A percentile compares a stretch with the other conserved stretches of the same genome.
Conservation (phyloP, 2,888 invertebrate species). For the Elmis aenea region DNA sequence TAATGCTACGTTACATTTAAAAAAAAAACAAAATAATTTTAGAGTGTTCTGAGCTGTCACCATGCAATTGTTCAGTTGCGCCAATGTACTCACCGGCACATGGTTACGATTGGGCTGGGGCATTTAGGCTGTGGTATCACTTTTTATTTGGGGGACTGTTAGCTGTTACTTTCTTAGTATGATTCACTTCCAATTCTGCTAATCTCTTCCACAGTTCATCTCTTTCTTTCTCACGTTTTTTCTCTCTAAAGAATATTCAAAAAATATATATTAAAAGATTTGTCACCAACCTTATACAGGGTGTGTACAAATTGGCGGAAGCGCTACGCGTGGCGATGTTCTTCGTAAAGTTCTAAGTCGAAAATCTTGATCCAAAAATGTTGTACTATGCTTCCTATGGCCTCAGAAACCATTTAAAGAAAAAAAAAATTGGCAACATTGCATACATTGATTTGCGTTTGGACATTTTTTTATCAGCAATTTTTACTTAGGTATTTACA, state of each 20-base stretch:
- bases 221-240: slow-evolving; percentile 92
- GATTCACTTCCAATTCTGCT: slow-evolving; percentile 80
- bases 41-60: slow-evolving; percentile 21
- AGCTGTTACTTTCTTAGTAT: slow-evolving; percentile 48
- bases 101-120: slow-evolving; percentile 34
- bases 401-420: too few relatives aligned
- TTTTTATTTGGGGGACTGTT: slow-evolving; percentile 43
- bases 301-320: too few relatives aligned
- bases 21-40: slow-evolving; percentile 14
- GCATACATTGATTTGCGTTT: too few relatives aligned
- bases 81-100: slow-evolving; percentile 28
- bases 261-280: neutral
- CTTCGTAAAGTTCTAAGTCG: too few relatives aligned
- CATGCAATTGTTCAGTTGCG: slow-evolving; percentile 19
- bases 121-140: slow-evolving; percentile 41
- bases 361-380: too few relatives aligned
- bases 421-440: too few relatives aligned
- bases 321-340: too few relatives aligned
- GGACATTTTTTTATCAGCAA: too few relatives aligned
- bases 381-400: too few relatives aligned
- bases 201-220: slow-evolving; percentile 97
- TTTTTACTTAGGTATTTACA: too few relatives aligned
- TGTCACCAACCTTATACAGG: neutral
- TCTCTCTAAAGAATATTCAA: slow-evolving; percentile 63
- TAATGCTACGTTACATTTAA: slow-evolving; percentile 14